phyloP scores from a whole-genome alignment of 2,113 vertebrate species.

The Sterna hirundo region DNA sequence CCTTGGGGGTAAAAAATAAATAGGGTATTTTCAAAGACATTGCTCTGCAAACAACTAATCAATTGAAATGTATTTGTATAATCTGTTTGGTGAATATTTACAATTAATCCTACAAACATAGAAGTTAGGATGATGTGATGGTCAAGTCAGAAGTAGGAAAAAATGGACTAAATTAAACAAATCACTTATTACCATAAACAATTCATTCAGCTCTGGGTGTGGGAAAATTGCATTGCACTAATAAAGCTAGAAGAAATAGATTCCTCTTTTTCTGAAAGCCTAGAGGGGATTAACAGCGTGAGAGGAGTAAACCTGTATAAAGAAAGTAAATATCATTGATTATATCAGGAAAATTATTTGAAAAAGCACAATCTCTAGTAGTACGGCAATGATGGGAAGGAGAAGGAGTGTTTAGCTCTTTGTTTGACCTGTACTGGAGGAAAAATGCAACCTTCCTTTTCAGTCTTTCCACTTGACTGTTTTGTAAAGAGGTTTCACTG shows the following conservation, averaged over 20 bases:
- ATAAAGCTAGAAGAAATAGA: neutral
- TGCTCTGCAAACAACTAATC: neutral
- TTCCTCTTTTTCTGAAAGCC: neutral
- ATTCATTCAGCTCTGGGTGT: neutral
- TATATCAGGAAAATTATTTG: neutral
- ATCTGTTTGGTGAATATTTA: constrained; percentile 36
- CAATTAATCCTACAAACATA: neutral
- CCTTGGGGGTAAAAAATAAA: neutral
- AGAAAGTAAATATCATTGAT: neutral
- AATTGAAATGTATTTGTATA: neutral
- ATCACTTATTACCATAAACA: constrained; percentile 21
- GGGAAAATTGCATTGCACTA: neutral
- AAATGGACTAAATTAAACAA: neutral
- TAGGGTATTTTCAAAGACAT: neutral
- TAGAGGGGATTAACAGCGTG: neutral
- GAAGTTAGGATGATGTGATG: neutral
- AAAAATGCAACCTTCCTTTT: neutral
- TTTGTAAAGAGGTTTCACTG: neutral
- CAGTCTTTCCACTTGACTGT: neutral
- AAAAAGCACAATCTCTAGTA: neutral
- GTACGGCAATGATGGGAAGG: neutral
- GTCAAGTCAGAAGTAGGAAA: neutral
- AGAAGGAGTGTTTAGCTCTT: neutral
- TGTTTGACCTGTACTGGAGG: neutral
- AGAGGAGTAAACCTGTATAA: neutral